Base-by-base conservation (phyloP, 2,888 invertebrate species). In the Pomacea canaliculata region DNA sequence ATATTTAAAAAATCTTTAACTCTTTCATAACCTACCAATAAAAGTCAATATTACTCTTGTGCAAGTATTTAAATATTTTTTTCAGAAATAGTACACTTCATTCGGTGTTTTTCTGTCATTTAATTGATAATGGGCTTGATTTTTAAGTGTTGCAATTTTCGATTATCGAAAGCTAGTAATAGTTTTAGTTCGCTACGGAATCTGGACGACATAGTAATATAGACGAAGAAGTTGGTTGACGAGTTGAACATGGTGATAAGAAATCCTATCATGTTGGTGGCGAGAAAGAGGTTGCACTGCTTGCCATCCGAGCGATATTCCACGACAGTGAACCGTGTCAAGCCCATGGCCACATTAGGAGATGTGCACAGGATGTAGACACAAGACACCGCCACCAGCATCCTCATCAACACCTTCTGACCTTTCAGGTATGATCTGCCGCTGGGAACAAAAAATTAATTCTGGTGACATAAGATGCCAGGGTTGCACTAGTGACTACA, bases 151-250 rank as follows among this genome's bases (percentile, higher is more conserved):
- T 37, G 4, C 5, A 37, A 37, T 37, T 37, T 37, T 37, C 5
- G 3, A 37, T 37, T 37, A 37, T 37, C 5, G 37, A 37, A 37
- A 37, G 37, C 5, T 37, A 37, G 37, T 37, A 37, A 56, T 23
- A 16, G 18, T 49, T 51, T 63, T 63, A 73, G 46, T 48, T 73
- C 73, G 37, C 16, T 23, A 13, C 73, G 66, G n/a, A 73, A 73
- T 19, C 73, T 67, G 12, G 73, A 73, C 59, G 73, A 73, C 73
- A 63, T 63, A 51, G 46, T 65, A 46, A 70, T 23, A 66, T 70
- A 76, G 65, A 76, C 70, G 48, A 70, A 70, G 66, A 76, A 76
- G 46, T 70, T 76, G 70, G 70, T 65, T 37, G 70, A 70, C 23
- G 63, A 68, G 76, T 76, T 76, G 65, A 76, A 18, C 70, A 69